Conservation (phyloP, 2,113 vertebrate species). For the Labrus mixtus region DNA sequence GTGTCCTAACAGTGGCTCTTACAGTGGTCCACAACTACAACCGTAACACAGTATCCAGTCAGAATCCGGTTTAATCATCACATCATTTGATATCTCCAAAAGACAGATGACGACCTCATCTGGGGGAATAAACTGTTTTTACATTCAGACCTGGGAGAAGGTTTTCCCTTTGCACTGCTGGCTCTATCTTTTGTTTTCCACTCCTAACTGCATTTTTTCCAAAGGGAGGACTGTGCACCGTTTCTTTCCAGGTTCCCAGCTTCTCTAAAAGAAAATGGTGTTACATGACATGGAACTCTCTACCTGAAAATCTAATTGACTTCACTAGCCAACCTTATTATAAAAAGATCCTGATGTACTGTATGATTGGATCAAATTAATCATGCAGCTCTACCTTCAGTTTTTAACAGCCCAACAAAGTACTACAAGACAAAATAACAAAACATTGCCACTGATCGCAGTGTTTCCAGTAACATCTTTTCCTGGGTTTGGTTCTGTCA, state of each 20-base stretch:
- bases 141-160: slow-evolving; percentile 35
- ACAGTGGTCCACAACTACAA: background rate
- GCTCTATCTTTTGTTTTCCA: slow-evolving; percentile 45
- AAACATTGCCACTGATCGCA: background rate
- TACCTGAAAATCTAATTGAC: background rate
- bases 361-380: background rate
- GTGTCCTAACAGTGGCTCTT: background rate
- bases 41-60: background rate
- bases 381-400: background rate
- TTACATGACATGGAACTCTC: background rate
- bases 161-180: slow-evolving; percentile 50
- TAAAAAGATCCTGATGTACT: background rate
- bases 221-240: slow-evolving; percentile 22
- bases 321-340: too few relatives aligned
- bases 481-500: background rate
- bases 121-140: slow-evolving; percentile 23
- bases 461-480: background rate
- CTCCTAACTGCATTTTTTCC: slow-evolving; percentile 30
- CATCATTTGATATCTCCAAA: slow-evolving; percentile 12
- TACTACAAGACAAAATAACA: too few relatives aligned
- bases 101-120: slow-evolving; percentile 38
- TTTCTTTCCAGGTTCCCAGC: slow-evolving; percentile 28
- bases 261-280: background rate
- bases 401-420: background rate
- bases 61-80: slow-evolving; percentile 51